These are phyloP conservation scores for Gryon sp. DNA, from an alignment of 1,140 invertebrate genomes.

Conservation along the genomic window DNA sequence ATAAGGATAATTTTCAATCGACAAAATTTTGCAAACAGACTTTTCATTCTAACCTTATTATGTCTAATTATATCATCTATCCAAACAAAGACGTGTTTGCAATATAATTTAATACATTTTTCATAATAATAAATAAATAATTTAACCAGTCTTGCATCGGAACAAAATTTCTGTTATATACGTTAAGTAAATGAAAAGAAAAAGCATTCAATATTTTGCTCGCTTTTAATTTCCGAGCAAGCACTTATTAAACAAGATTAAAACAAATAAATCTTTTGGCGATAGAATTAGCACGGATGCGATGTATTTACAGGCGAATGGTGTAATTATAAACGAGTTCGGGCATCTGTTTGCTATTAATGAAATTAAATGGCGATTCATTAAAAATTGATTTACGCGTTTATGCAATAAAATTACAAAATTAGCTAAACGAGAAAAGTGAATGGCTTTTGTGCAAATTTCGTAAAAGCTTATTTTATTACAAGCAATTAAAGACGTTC, in stretches of 20 bases:
- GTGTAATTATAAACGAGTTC: constrained; percentile 21
- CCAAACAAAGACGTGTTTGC: too few species aligned
- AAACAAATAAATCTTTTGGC: constrained; percentile 33
- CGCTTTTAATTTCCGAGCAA: not conserved
- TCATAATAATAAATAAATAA: not conserved
- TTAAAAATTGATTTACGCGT: constrained; percentile 29
- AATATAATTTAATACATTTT: too few species aligned
- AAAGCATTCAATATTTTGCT: constrained; percentile 2
- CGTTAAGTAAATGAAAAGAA: not conserved
- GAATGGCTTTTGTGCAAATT: too few species aligned
- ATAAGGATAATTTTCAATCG: too few species aligned
- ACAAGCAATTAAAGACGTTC: too few species aligned
- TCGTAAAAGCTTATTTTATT: too few species aligned
- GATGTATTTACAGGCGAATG: not conserved
- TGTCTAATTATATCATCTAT: too few species aligned
- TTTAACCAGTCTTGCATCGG: too few species aligned
- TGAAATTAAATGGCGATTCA: constrained; percentile 32
- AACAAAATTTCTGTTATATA: too few species aligned
- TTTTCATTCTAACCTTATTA: too few species aligned
- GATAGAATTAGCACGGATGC: constrained; percentile 17
- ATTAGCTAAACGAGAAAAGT: not conserved
- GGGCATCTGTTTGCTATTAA: constrained; percentile 20
- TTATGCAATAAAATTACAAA: constrained; percentile 3
- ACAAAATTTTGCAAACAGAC: too few species aligned
- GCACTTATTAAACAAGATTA: constrained; percentile 29